Base-by-base conservation (phyloP, 2,888 invertebrate species). In the Leptopilina drosophilae region DNA sequence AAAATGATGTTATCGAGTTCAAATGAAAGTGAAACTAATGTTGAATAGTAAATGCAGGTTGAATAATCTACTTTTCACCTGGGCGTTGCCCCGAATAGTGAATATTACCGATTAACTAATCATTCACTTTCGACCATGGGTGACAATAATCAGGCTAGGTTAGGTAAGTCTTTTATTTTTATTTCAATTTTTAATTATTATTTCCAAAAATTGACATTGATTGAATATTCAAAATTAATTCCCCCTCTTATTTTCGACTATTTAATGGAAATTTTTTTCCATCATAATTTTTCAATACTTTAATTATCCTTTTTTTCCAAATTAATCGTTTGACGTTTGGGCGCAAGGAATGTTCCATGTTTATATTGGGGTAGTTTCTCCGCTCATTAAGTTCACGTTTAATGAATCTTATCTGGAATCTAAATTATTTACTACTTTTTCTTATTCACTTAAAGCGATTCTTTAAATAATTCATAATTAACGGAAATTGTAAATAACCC, bases 11-110 rank as follows among this genome's bases (percentile, higher is more conserved):
- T 87, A 87, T 83, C 80, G 78, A 84, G 84, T 84, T 77, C 79
- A 84, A 86, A 86, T 85, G 87, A 88, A 89, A 89, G 89, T 90
- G 87, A 90, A 89, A 88, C 86, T 85, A 83, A 82, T 81, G 83
- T 77, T 59, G 81, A 82, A 82, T 80, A 78, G 81, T 82, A 84
- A 80, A 69, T 81, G 77, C 82, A 78, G 79, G 75, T 66, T 77
- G 77, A 83, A 64, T 81, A 81, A 80, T 82, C 84, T 83, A 77
- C 77, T 83, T 87, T 83, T 85, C 82, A 81, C 78, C 80, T 86
- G 88, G 89, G 89, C 89, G 89, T 90, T 87, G 87, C 78, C 42
- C 89, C 78, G 64, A 33, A 11, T 76, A 53, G 73, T 40, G 78
- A 75, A 78, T 80, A 82, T 83, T 82, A 85, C 42, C 82, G 64